phyloP scores from a whole-genome alignment of 2,888 invertebrate species.

The Drosophila testacea region DNA sequence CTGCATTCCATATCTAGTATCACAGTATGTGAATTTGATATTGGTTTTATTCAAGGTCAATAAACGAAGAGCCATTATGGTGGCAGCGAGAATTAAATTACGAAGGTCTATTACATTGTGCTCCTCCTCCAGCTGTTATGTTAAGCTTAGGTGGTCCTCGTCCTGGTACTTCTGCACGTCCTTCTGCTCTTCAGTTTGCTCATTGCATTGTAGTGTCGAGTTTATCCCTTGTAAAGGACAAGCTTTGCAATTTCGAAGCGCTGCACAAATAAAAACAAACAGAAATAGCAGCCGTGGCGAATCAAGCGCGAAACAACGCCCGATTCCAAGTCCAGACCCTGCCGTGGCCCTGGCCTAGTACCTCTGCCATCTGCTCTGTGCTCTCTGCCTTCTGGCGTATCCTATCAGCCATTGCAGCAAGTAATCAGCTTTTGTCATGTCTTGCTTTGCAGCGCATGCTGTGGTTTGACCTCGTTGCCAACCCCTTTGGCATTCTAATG shows the following conservation, averaged over 20 bases:
- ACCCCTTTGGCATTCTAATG: slow-evolving; percentile 69
- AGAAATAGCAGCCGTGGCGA: slow-evolving; percentile 54
- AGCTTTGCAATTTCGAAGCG: slow-evolving; percentile 69
- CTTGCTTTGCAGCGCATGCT: slow-evolving; percentile 36
- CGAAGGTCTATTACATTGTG: slow-evolving; percentile 10
- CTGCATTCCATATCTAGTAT: background rate
- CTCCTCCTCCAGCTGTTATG: slow-evolving; percentile 59
- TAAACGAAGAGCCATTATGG: slow-evolving; percentile 52
- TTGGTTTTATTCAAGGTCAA: slow-evolving; percentile 37
- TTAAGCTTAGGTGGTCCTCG: slow-evolving; percentile 54
- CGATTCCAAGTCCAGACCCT: slow-evolving; percentile 29
- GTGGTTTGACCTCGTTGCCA: slow-evolving; percentile 69
- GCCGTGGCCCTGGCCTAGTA: slow-evolving; percentile 17
- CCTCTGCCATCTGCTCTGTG: background rate
- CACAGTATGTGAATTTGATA: background rate
- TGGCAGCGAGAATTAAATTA: slow-evolving; percentile 22
- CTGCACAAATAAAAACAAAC: slow-evolving; percentile 65
- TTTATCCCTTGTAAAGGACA: slow-evolving; percentile 65
- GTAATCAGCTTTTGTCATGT: slow-evolving; percentile 77
- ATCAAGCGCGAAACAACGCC: slow-evolving; percentile 51
- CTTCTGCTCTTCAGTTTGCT: slow-evolving; percentile 25
- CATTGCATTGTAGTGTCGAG: slow-evolving; percentile 39
- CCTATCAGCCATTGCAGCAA: slow-evolving; percentile 70
- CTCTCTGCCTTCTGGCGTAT: slow-evolving; percentile 40
- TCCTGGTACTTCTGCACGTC: background rate